Base-by-base conservation (phyloP, 2,888 invertebrate genomes). In the Temnothorax ravouxi region DNA sequence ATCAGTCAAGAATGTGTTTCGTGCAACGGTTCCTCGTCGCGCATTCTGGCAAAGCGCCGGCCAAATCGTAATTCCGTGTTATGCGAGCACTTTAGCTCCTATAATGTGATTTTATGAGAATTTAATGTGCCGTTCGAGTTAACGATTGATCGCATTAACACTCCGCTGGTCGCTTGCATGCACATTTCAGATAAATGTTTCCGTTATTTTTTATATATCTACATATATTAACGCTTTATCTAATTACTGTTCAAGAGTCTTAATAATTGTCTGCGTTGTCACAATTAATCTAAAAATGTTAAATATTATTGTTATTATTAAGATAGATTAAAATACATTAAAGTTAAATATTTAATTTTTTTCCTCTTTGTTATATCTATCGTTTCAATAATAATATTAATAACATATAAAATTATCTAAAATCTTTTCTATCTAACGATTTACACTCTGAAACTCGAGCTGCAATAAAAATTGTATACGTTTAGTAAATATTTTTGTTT, bases 41-140 rank as follows among this genome's bases (percentile, higher is more conserved):
- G 52, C 50, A 21, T 2, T 6, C 38, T 38, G 47, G n/a, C 38
- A 15, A 77, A 47, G 29, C 44, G 54, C 18, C 56, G n/a, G 21
- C 25, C 34, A 34, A 34, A 25, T 83, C 64, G 56, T 44, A 66
- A 82, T 82, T 25, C n/a, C 44, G 34, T 25, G 18, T 66, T 13
- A 50, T n/a, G 41, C 44, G 47, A 52, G 18, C 34, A 56, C 21
- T 64, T 47, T 34, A 34, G 4, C 41, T 38, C 47, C 59, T 59
- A 47, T 11, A 50, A 8, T n/a, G 18, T 47, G 38, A 18, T 38
- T 83, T 83, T 66, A 77, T 54, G 79, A 52, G 34, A 74, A 50
- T 64, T 85, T 83, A 84, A 85, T n/a, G 54, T 15, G 18, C 52
- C 6, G 8, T 67, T 77, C 9, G 9, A 77, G 15, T 44, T 77